Conservation (phyloP, 2,888 invertebrate species). For the Thyatira batis region DNA sequence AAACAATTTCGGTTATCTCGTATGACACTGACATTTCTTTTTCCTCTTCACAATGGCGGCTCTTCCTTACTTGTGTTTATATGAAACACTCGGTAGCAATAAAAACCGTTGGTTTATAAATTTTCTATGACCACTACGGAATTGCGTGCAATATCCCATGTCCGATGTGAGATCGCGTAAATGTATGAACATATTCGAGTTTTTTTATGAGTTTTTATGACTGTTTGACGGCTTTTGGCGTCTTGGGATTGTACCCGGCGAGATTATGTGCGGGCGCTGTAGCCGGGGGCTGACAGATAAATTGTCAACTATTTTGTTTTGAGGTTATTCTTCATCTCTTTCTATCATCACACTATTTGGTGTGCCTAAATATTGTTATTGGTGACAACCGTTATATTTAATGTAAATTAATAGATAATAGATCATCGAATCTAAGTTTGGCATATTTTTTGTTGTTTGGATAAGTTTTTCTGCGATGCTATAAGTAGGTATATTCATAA, state of each 20-base stretch:
- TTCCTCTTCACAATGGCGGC: neutral
- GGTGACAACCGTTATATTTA: too few relatives aligned
- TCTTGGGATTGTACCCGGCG: slow-evolving; percentile 10
- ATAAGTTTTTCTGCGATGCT: too few relatives aligned
- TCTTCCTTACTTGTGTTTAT: neutral
- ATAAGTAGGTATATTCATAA: too few relatives aligned
- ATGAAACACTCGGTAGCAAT: neutral
- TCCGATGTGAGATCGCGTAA: slow-evolving; percentile 44
- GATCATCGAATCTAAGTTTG: too few relatives aligned
- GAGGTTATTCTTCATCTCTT: neutral
- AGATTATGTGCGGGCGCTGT: neutral
- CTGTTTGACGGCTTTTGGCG: slow-evolving; percentile 37
- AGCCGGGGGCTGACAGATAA: neutral
- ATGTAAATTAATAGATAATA: too few relatives aligned
- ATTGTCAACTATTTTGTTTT: neutral
- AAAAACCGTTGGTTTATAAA: slow-evolving; percentile 2
- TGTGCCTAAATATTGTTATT: too few relatives aligned
- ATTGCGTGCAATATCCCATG: slow-evolving; percentile 26
- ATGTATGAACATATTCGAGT: slow-evolving; percentile 51
- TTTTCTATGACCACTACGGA: slow-evolving; percentile 11
- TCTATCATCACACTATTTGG: too few relatives aligned
- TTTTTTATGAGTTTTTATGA: slow-evolving; percentile 54
- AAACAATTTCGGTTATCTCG: neutral
- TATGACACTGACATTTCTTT: neutral
- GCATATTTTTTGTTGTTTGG: too few relatives aligned